phyloP scores from a whole-genome alignment of 1,140 invertebrate species.

The honey bee (Apis mellifera) region Amel_HAv3.1 CM009945.2:8865501-8866000 shows the following conservation, averaged over 20 bases:
- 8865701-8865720: conserved; percentile 23
- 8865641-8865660: conserved; percentile 71
- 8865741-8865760: not conserved
- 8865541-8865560: not conserved
- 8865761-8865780: not conserved
- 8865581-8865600: not conserved
- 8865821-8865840: not conserved
- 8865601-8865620: conserved; percentile 38
- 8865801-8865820: too few species aligned
- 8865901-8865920: too few species aligned
- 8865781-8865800: not conserved
- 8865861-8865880: too few species aligned
- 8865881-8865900: not conserved
- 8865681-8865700: conserved; percentile 70
- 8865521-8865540: not conserved
- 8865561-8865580: conserved; percentile 8
- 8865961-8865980: too few species aligned
- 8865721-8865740: conserved; percentile 42
- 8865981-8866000: too few species aligned
- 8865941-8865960: too few species aligned
- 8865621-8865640: conserved; percentile 62
- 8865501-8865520: too few species aligned
- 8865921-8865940: too few species aligned
- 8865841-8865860: not conserved
- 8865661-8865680: conserved; percentile 70